phyloP scores from a whole-genome alignment of 2,888 invertebrate genomes.

The Coronaproctus castanopsis region DNA sequence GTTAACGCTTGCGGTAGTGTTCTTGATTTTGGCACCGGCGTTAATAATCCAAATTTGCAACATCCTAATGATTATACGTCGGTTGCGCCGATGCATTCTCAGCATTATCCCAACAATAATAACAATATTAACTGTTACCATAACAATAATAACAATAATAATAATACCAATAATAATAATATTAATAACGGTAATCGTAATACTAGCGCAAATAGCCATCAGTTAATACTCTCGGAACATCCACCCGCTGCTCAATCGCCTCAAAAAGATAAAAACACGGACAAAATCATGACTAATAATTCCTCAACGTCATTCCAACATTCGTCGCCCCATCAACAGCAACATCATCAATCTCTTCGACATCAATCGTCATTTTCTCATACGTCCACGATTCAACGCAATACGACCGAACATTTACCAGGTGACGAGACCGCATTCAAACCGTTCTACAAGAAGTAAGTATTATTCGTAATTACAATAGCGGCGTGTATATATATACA shows the following conservation, averaged over 20 bases:
- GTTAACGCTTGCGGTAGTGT: neutral
- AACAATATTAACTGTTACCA: neutral
- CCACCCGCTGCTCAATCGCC: constrained; percentile 8
- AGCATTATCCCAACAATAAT: constrained; percentile 2
- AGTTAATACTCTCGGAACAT: neutral
- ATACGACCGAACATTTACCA: constrained; percentile 17
- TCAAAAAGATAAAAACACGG: neutral
- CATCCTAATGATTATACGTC: constrained; percentile 23
- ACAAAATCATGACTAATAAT: neutral
- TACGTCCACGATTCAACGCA: neutral
- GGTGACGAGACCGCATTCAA: constrained; percentile 49
- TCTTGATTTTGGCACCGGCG: neutral
- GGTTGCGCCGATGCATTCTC: constrained; percentile 23
- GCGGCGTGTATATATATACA: too few species aligned
- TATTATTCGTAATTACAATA: too few species aligned
- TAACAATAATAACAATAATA: neutral
- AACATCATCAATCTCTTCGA: neutral
- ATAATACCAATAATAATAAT: neutral
- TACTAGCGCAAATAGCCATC: constrained; percentile 2
- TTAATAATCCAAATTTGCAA: constrained; percentile 19
- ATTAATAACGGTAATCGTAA: neutral
- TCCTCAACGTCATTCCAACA: neutral
- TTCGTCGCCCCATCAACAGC: neutral
- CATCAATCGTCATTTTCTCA: constrained; percentile 2
- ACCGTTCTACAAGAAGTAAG: constrained; percentile 76